phyloP scores from a whole-genome alignment of 2,113 vertebrate species.

The Pao palembangensis region DNA sequence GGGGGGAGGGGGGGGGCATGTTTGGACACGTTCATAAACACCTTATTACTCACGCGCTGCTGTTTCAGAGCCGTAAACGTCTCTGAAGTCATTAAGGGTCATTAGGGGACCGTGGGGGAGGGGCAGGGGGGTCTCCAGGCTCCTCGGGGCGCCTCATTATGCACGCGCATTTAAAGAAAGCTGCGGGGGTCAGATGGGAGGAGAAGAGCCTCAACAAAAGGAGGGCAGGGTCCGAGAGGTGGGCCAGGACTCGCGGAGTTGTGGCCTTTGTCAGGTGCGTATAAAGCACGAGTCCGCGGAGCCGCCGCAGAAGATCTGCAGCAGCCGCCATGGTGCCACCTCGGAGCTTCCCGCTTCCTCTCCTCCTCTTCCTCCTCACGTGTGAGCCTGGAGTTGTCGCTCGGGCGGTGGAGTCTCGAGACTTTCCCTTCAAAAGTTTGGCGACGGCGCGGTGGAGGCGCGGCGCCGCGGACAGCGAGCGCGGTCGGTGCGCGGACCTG shows the following conservation, averaged over 20 bases:
- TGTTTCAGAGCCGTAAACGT: too few relatives aligned
- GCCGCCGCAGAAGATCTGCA: background rate
- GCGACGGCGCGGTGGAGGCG: slow-evolving; percentile 28
- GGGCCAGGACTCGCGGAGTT: slow-evolving; percentile 61
- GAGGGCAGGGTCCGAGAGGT: slow-evolving; percentile 66
- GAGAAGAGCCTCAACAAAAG: slow-evolving; percentile 61
- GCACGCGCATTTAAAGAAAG: slow-evolving; percentile 66
- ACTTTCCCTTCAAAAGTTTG: slow-evolving; percentile 1
- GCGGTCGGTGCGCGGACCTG: slow-evolving; percentile 61
- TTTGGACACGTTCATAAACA: too few relatives aligned
- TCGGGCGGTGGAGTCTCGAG: slow-evolving; percentile 33
- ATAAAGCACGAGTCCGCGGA: slow-evolving; percentile 35
- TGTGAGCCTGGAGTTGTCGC: slow-evolving; percentile 34
- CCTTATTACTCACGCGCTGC: too few relatives aligned
- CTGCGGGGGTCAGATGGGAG: slow-evolving; percentile 62
- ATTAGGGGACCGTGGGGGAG: slow-evolving; percentile 57
- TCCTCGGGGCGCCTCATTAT: slow-evolving; percentile 75
- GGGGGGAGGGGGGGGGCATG: too few relatives aligned
- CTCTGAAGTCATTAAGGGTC: slow-evolving; percentile 67
- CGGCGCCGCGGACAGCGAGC: slow-evolving; percentile 28
- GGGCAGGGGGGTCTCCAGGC: slow-evolving; percentile 18
- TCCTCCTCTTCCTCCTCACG: slow-evolving; percentile 27
- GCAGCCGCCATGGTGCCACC: background rate
- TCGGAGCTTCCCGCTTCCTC: slow-evolving; percentile 26
- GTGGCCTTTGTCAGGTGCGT: slow-evolving; percentile 56